These are phyloP conservation scores for Parauchenoglanis punctatus DNA, from an alignment of 2,797 vertebrate species.

Conservation along the genomic window DNA sequence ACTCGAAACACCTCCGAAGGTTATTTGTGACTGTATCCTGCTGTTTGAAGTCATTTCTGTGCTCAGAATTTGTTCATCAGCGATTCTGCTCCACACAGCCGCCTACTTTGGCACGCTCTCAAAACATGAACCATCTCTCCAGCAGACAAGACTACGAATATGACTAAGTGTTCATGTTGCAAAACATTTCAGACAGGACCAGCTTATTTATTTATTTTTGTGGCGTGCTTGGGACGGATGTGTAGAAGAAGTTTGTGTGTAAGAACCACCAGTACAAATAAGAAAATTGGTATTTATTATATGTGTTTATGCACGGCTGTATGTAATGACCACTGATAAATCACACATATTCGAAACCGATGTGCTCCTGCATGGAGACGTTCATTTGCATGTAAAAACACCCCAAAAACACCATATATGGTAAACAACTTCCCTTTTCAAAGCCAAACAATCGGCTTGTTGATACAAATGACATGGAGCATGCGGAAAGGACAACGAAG, in stretches of 20 bases:
- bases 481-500: neutral
- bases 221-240: neutral
- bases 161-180: conserved; percentile 1
- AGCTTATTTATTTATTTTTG: neutral
- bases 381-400: neutral
- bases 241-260: neutral
- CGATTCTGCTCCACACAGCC: neutral
- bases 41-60: conserved; percentile 16
- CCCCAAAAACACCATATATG: neutral
- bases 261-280: neutral
- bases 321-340: neutral
- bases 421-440: neutral
- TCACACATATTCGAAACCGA: neutral
- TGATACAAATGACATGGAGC: neutral
- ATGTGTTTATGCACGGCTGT: neutral
- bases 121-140: conserved; percentile 6
- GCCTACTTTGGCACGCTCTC: conserved; percentile 13
- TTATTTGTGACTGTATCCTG: conserved; percentile 19
- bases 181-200: conserved; percentile 3
- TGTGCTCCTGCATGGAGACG: neutral
- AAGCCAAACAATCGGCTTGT: neutral
- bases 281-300: neutral
- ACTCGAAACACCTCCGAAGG: conserved; percentile 15
- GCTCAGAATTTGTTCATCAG: neutral
- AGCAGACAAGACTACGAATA: conserved; percentile 4